Evolutionary conservation across 2,113 vertebrate genomes (phyloP).

Genomic region (Alces alces): DNA sequence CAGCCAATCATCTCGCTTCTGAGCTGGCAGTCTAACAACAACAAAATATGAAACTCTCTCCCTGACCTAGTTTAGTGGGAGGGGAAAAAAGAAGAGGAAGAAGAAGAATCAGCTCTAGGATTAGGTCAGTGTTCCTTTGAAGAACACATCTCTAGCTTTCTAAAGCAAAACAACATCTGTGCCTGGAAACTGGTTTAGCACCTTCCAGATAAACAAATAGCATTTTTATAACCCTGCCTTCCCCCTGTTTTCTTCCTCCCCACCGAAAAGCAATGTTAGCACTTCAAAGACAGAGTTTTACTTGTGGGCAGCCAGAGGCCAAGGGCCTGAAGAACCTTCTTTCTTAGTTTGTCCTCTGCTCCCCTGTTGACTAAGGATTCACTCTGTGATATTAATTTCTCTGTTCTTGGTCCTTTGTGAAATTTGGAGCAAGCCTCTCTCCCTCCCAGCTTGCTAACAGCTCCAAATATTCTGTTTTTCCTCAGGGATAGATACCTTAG

Average conservation of each 20-base stretch:
- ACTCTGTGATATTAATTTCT: not conserved
- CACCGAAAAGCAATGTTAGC: not conserved
- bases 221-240: not conserved
- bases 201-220: not conserved
- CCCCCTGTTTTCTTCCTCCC: no score
- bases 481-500: not conserved
- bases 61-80: conserved; percentile 15
- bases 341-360: not conserved
- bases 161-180: conserved; percentile 5
- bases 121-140: not conserved
- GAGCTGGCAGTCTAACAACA: conserved; percentile 31
- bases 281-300: not conserved
- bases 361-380: not conserved
- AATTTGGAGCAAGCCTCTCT: not conserved
- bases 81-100: not conserved
- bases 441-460: not conserved
- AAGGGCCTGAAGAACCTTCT: not conserved
- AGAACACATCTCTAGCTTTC: not conserved
- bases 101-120: not conserved
- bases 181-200: not conserved
- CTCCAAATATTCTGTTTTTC: not conserved
- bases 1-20: conserved; percentile 52
- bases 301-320: not conserved
- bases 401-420: not conserved
- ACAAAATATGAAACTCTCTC: conserved; percentile 34